Evolutionary conservation across 2,797 vertebrate species (phyloP).

Genomic region (Steatocranus sp.): DNA sequence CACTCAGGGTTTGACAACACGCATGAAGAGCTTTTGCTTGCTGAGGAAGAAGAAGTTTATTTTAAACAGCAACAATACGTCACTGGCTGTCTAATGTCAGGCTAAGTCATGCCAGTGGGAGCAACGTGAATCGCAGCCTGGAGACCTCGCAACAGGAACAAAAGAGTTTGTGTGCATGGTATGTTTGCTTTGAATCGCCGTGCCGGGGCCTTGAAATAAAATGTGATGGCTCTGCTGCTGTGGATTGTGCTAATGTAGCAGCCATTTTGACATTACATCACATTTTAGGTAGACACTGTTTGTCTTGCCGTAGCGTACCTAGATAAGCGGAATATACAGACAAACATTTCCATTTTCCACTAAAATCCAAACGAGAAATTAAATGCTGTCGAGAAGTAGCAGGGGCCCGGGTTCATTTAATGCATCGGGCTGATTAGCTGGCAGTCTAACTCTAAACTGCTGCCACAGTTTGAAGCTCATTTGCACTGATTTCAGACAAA

Average conservation of each 20-base stretch:
- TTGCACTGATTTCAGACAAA: background rate
- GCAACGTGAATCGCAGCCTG: slow-evolving; percentile 24
- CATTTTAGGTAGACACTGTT: background rate
- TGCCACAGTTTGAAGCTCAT: background rate
- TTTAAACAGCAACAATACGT: slow-evolving; percentile 54
- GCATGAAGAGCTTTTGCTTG: slow-evolving; percentile 44
- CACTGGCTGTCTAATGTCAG: slow-evolving; percentile 56
- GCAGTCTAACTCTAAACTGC: background rate
- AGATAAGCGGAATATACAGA: background rate
- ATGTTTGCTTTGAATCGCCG: slow-evolving; percentile 20
- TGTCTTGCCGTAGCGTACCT: background rate
- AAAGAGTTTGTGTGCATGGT: slow-evolving; percentile 10
- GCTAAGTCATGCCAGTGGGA: slow-evolving; percentile 53
- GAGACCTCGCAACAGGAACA: slow-evolving; percentile 18
- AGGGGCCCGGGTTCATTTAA: background rate
- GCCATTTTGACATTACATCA: slow-evolving; percentile 11
- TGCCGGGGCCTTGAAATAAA: slow-evolving; percentile 30
- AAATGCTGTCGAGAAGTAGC: slow-evolving; percentile 1
- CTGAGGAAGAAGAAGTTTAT: slow-evolving; percentile 54
- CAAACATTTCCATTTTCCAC: slow-evolving; percentile 8
- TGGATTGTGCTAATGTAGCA: background rate
- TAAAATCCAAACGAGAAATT: background rate
- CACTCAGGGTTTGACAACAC: slow-evolving; percentile 57
- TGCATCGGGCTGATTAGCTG: slow-evolving; percentile 14
- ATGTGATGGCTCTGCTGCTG: slow-evolving; percentile 6